These are phyloP conservation scores for Quiscalus mexicanus DNA, from an alignment of 2,113 vertebrate genomes.

Conservation along the genomic window DNA sequence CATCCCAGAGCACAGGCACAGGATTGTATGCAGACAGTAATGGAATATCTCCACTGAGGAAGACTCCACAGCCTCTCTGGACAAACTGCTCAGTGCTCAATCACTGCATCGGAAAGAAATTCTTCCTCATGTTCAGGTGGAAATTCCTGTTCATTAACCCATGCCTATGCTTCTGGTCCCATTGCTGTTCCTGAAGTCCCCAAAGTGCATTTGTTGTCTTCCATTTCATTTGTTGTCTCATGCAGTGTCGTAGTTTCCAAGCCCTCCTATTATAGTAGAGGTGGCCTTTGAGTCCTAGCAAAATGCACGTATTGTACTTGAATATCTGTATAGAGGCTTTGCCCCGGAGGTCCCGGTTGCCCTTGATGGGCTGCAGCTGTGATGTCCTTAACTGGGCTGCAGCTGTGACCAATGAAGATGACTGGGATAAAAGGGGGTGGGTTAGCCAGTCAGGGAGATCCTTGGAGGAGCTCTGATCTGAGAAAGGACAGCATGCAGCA, in stretches of 20 bases:
- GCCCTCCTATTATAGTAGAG: no score
- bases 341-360: no score
- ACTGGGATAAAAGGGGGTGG: no score
- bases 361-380: no score
- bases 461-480: no score
- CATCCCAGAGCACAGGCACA: neutral
- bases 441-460: no score
- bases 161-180: neutral
- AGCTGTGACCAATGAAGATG: no score
- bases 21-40: neutral
- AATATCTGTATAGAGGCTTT: no score
- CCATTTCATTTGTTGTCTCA: neutral
- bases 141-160: neutral
- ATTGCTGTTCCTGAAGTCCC: neutral
- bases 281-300: no score
- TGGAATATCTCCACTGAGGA: neutral
- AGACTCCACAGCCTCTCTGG: neutral
- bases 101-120: neutral
- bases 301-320: no score
- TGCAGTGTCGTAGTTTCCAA: neutral
- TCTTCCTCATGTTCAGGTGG: neutral
- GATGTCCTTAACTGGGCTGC: no score
- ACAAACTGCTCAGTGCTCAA: rapidly evolving
- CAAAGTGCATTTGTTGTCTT: neutral
- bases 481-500: no score